Evolutionary conservation across 2,113 vertebrate genomes (phyloP).

Genomic region (Hirundichthys speculiger): DNA sequence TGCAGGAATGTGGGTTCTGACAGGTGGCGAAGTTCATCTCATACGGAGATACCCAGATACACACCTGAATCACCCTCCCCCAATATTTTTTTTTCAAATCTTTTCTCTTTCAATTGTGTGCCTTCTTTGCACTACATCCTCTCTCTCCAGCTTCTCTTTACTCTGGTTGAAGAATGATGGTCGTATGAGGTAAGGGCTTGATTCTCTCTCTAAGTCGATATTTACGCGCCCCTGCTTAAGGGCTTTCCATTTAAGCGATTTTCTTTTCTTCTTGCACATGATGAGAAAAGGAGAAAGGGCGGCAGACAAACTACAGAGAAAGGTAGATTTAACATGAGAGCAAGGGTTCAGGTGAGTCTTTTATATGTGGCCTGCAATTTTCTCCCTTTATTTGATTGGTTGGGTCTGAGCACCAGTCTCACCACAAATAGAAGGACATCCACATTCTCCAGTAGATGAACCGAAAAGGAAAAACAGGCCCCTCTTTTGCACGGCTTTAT

Average conservation of each 20-base stretch:
- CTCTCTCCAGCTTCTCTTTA: conserved; percentile 12
- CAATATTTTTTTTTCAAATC: not conserved
- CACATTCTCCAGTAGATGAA: conserved; percentile 19
- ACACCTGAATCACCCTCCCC: not conserved
- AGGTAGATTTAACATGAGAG: conserved; percentile 59
- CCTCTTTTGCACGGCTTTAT: conserved; percentile 12
- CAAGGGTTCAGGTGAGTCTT: conserved; percentile 54
- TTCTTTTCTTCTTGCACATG: no score
- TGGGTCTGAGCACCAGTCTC: conserved; percentile 34
- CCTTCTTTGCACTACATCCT: conserved; percentile 1
- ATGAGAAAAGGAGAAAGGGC: not conserved
- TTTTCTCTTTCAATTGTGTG: no score
- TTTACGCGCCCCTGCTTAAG: no score
- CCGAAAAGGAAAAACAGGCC: conserved; percentile 2
- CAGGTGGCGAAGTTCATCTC: conserved; percentile 66
- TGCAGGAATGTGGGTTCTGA: conserved; percentile 66
- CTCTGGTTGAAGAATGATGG: conserved; percentile 49
- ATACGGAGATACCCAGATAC: conserved; percentile 49
- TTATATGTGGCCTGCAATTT: conserved; percentile 48
- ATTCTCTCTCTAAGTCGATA: no score
- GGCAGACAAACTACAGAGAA: conserved; percentile 48
- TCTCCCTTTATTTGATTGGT: conserved; percentile 47
- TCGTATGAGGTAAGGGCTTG: no score
- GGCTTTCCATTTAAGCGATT: no score
- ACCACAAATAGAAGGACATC: conserved; percentile 1